A percentile compares a stretch with the other conserved stretches of the same genome.
phyloP scores from a whole-genome alignment of 2,797 vertebrate genomes.

The Malurus splendens region DNA sequence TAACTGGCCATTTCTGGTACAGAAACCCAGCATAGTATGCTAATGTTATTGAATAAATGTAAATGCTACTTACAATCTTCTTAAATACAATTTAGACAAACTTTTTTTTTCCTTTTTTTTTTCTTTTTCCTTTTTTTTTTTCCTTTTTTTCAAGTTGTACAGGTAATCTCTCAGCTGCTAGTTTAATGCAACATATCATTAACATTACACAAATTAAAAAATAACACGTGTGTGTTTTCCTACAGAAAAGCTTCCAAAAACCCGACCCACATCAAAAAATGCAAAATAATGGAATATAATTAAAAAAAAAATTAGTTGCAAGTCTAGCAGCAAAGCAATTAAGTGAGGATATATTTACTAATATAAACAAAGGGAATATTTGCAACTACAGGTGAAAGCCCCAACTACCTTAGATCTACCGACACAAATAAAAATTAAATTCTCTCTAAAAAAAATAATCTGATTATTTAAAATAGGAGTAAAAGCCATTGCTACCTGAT shows the following conservation, averaged over 20 bases:
- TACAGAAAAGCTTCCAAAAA: slow-evolving; percentile 77
- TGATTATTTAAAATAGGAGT: slow-evolving; percentile 98
- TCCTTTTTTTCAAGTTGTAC: slow-evolving; percentile 74
- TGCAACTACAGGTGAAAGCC: slow-evolving; percentile 72
- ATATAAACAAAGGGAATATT: slow-evolving; percentile 72
- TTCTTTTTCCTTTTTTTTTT: neutral
- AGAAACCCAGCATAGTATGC: slow-evolving; percentile 80
- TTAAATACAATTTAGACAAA: slow-evolving; percentile 90
- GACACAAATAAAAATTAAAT: slow-evolving; percentile 74
- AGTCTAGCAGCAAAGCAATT: slow-evolving; percentile 80
- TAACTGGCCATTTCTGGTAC: slow-evolving; percentile 83
- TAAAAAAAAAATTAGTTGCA: slow-evolving; percentile 73
- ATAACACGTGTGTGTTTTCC: slow-evolving; percentile 66
- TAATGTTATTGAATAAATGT: slow-evolving; percentile 84
- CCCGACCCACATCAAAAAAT: slow-evolving; percentile 70
- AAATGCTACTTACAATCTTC: slow-evolving; percentile 83
- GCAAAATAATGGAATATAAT: slow-evolving; percentile 76
- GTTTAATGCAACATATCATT: slow-evolving; percentile 74
- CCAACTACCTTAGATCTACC: slow-evolving; percentile 69
- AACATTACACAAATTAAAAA: slow-evolving; percentile 76
- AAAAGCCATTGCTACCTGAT: slow-evolving; percentile 98
- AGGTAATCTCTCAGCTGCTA: slow-evolving; percentile 86
- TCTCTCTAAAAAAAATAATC: slow-evolving; percentile 71
- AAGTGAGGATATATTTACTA: slow-evolving; percentile 73
- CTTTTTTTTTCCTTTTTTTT: slow-evolving; percentile 68